Conservation (phyloP, 2,797 vertebrate species). For the Agapornis canus region DNA sequence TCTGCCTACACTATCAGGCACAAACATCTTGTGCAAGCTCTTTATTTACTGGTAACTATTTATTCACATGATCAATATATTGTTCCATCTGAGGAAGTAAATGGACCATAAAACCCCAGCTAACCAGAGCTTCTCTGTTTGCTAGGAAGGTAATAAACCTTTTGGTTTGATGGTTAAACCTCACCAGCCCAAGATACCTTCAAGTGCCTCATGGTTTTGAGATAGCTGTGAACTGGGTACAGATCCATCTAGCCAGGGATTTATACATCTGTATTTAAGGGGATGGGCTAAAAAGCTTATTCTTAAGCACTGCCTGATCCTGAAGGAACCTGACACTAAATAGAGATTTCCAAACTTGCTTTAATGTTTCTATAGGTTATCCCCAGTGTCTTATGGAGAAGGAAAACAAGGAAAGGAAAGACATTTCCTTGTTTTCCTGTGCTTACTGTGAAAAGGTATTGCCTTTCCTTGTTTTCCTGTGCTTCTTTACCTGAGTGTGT, state of each 20-base stretch:
- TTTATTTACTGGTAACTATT: not conserved
- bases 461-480: not conserved
- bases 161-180: not conserved
- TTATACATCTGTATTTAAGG: not conserved
- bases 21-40: not conserved
- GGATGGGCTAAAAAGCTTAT: not conserved
- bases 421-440: not conserved
- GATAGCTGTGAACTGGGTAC: not conserved
- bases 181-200: not conserved
- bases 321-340: not conserved
- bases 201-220: not conserved
- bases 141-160: not conserved
- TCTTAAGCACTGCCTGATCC: not conserved
- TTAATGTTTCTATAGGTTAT: not conserved
- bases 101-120: not conserved
- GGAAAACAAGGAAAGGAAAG: not conserved
- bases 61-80: not conserved
- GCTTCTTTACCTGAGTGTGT: accelerated
- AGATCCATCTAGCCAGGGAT: not conserved
- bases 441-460: not conserved
- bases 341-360: not conserved
- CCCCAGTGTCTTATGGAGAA: not conserved
- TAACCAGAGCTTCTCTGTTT: not conserved
- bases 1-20: not conserved
- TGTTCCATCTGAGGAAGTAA: not conserved